Conservation (phyloP, 2,113 vertebrate species). For the Taurulus bubalis region DNA sequence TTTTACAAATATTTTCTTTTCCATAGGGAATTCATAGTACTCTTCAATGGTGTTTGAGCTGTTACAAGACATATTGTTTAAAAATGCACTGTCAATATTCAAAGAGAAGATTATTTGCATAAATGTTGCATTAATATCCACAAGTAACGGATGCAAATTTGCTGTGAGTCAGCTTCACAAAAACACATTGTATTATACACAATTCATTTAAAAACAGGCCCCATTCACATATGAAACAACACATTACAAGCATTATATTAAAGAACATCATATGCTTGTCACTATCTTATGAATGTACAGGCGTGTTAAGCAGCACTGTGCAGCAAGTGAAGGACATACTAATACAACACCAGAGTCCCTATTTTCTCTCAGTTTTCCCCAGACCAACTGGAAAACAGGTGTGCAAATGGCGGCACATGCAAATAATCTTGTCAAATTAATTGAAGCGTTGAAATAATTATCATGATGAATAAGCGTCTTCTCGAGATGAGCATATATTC, state of each 20-base stretch:
- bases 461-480: constrained; percentile 68
- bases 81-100: constrained; percentile 9
- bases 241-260: constrained; percentile 16
- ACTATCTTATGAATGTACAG: constrained; percentile 19
- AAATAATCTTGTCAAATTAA: constrained; percentile 79
- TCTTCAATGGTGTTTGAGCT: constrained; percentile 9
- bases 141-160: constrained; percentile 5
- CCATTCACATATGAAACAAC: constrained; percentile 11
- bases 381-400: constrained; percentile 65
- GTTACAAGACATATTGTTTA: neutral
- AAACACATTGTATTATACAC: constrained; percentile 13
- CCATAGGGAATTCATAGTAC: constrained; percentile 12
- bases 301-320: constrained; percentile 4
- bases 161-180: constrained; percentile 24
- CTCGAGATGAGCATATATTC: constrained; percentile 65
- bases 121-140: neutral
- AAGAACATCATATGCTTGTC: constrained; percentile 17
- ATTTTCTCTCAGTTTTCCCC: constrained; percentile 42
- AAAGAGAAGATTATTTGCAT: neutral
- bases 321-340: constrained; percentile 39
- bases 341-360: constrained; percentile 29
- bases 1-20: neutral
- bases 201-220: constrained; percentile 5
- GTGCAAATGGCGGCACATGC: constrained; percentile 62
- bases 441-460: constrained; percentile 76